Base-by-base conservation (phyloP, 2,888 invertebrate species). In the Thymelicus acteon region DNA sequence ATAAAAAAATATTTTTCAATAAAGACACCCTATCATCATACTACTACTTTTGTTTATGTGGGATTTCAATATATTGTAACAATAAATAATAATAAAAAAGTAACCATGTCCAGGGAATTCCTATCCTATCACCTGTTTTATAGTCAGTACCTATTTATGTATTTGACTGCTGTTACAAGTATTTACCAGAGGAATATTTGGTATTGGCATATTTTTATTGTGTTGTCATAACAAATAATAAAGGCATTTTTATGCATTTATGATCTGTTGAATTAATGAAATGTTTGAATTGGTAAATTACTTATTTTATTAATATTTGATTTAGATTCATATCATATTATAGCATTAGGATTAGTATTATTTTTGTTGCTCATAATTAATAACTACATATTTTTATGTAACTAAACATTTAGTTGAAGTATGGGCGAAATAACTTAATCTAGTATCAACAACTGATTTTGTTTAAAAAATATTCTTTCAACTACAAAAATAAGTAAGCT, bases 1-100 rank as follows among this genome's bases (percentile, higher is more conserved):
- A 88, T 86, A 87, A 89, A 84, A 88, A 88, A 79, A 83, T 78
- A 72, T 75, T 76, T 75, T 72, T 66, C 24, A 75, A 78, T 76
- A 79, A 76, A 79, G 75, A 76, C 72, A 71, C 73, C 84, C 82
- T 80, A 77, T 79, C 79, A 79, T 78, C 74, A 70, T 72, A 72
- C 73, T 58, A 57, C 72, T 74, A 71, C 68, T 74, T 78, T 81
- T 79, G 74, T 77, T 80, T 76, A 76, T 79, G 77, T 80, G 78
- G 79, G 80, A 80, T 73, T 31, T 78, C 75, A 77, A 77, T 78
- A 76, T 75, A 67, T 73, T 74, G 70, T 64, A 60, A 78, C 75
- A 75, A 73, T 52, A 69, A 77, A 76, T 72, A 69, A 67, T 72
- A 75, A 77, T 65, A 75, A 73, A 75, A 75, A 73, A 67, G 47